These are phyloP conservation scores for Bradypus variegatus DNA, from an alignment of 2,797 vertebrate genomes.

Conservation along the genomic window DNA sequence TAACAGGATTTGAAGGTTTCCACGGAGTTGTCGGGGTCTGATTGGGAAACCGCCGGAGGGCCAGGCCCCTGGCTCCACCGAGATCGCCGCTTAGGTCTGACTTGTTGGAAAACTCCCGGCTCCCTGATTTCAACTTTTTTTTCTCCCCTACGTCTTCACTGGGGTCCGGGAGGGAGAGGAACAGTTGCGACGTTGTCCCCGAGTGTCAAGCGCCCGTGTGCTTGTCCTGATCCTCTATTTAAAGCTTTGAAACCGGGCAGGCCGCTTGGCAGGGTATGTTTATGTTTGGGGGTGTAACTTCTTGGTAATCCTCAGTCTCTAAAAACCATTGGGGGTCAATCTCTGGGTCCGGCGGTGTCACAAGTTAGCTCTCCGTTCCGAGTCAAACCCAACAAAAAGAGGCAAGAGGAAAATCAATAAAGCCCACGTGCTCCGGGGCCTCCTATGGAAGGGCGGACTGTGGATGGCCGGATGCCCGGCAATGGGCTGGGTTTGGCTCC, in stretches of 20 bases:
- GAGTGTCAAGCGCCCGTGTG: slow-evolving; percentile 27
- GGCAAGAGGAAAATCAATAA: slow-evolving; percentile 62
- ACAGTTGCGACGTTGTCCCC: neutral
- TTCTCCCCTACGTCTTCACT: slow-evolving; percentile 48
- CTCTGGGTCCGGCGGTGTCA: slow-evolving; percentile 28
- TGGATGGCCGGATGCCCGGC: slow-evolving; percentile 59
- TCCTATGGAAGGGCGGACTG: slow-evolving; percentile 60
- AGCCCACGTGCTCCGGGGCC: slow-evolving; percentile 64
- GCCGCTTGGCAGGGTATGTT: neutral
- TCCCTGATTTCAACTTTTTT: slow-evolving; percentile 58
- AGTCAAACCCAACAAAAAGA: slow-evolving; percentile 61
- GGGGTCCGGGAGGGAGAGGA: slow-evolving; percentile 31
- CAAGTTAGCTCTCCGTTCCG: slow-evolving; percentile 62
- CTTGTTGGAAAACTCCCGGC: slow-evolving; percentile 56
- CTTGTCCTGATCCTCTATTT: neutral
- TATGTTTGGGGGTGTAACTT: slow-evolving; percentile 30
- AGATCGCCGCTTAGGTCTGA: slow-evolving; percentile 18
- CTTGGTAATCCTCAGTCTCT: slow-evolving; percentile 22
- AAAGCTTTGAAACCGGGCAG: neutral
- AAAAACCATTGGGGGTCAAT: slow-evolving; percentile 8
- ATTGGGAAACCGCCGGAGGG: neutral
- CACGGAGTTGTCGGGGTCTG: neutral
- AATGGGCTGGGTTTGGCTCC: slow-evolving; percentile 61
- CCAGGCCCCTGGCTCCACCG: slow-evolving; percentile 39
- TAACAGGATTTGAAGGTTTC: neutral